Conservation (phyloP, 2,113 vertebrate species). For the Poeciliopsis turrubarensis region DNA sequence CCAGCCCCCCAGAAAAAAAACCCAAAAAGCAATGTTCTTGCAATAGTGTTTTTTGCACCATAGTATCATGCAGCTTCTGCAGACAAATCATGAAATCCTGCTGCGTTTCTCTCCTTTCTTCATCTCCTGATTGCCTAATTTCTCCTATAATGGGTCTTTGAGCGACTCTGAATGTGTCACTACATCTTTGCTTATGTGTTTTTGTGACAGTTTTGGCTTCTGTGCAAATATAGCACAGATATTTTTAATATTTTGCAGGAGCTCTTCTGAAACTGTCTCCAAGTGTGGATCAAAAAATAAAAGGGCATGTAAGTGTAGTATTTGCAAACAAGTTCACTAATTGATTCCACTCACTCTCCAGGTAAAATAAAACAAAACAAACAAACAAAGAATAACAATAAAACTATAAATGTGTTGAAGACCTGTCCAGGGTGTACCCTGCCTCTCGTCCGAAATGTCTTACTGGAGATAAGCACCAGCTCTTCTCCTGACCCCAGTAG, state of each 20-base stretch:
- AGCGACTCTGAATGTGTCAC: neutral
- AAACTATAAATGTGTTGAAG: neutral
- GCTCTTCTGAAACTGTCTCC: neutral
- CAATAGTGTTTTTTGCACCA: slow-evolving; percentile 38
- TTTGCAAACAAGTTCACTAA: neutral
- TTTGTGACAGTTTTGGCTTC: neutral
- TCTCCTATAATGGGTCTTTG: slow-evolving; percentile 8
- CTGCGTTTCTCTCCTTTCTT: slow-evolving; percentile 26
- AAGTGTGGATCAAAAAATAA: neutral
- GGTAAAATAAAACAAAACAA: neutral
- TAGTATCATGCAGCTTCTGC: slow-evolving; percentile 34
- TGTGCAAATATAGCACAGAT: neutral
- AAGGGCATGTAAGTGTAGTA: neutral
- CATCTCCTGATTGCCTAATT: slow-evolving; percentile 12
- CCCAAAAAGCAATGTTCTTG: slow-evolving; percentile 5
- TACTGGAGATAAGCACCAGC: too few species aligned
- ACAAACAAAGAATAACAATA: too few species aligned
- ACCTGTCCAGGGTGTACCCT: too few species aligned
- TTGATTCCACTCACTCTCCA: neutral
- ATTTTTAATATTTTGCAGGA: neutral
- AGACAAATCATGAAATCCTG: slow-evolving; percentile 25
- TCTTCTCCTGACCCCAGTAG: too few species aligned
- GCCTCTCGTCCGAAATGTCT: too few species aligned
- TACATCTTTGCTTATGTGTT: slow-evolving; percentile 5
- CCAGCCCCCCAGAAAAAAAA: slow-evolving; percentile 14